Evolutionary conservation across 2,113 vertebrate genomes (phyloP).

Genomic region (Mellivora capensis): DNA sequence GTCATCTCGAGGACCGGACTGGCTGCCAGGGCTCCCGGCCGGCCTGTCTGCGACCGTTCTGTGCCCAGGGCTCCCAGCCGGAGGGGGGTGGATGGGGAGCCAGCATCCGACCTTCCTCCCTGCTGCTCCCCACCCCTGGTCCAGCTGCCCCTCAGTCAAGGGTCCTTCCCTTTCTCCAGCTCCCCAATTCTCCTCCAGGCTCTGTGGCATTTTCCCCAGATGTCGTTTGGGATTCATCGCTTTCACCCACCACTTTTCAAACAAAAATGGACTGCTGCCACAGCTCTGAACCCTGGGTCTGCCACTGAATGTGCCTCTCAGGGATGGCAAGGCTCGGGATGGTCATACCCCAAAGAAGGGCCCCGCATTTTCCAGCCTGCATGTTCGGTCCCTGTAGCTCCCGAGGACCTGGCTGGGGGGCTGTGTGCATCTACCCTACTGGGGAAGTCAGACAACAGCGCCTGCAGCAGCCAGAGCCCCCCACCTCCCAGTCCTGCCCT

Average conservation of each 20-base stretch:
- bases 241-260: conserved; percentile 42
- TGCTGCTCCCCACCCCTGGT: neutral
- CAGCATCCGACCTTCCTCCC: too few relatives aligned
- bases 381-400: rapidly evolving
- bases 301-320: neutral
- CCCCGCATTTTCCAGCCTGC: too few relatives aligned
- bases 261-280: conserved; percentile 33
- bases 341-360: neutral
- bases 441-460: rapidly evolving
- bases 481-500: rapidly evolving
- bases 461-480: neutral
- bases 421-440: neutral
- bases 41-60: neutral
- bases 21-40: neutral
- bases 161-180: neutral
- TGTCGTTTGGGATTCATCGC: conserved; percentile 17
- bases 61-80: too few relatives aligned
- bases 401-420: neutral
- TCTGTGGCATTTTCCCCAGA: neutral
- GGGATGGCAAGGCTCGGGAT: neutral
- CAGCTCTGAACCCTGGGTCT: conserved; percentile 19
- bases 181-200: conserved; percentile 24
- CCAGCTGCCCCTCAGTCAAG: neutral
- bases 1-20: conserved; percentile 29
- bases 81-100: neutral